Evolutionary conservation across 2,888 invertebrate species (phyloP).

Genomic region (Scaptomyza reducta): DNA sequence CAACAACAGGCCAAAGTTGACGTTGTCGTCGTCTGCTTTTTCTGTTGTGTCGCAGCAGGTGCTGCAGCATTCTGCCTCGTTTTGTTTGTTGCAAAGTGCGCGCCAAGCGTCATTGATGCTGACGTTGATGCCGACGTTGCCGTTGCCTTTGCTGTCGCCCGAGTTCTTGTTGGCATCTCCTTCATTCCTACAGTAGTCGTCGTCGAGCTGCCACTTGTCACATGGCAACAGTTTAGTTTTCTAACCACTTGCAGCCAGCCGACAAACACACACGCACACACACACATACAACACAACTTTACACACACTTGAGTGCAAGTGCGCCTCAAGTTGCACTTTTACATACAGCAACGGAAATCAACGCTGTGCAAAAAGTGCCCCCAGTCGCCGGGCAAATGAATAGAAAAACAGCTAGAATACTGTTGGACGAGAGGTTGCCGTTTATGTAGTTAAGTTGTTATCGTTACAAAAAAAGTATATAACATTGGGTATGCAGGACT

Average conservation of each 20-base stretch:
- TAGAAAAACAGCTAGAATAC: slow-evolving; percentile 45
- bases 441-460: slow-evolving; percentile 66
- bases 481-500: slow-evolving; percentile 25
- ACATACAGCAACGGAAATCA: slow-evolving; percentile 78
- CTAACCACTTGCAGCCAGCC: slow-evolving; percentile 70
- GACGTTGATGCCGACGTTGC: slow-evolving; percentile 58
- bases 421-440: slow-evolving; percentile 15
- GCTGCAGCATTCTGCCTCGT: slow-evolving; percentile 61
- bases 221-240: slow-evolving; percentile 80
- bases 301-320: slow-evolving; percentile 61
- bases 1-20: slow-evolving; percentile 62
- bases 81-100: slow-evolving; percentile 69
- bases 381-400: slow-evolving; percentile 76
- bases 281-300: slow-evolving; percentile 23
- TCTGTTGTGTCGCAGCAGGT: slow-evolving; percentile 61
- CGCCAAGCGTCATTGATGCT: slow-evolving; percentile 74
- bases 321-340: slow-evolving; percentile 79
- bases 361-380: slow-evolving; percentile 71
- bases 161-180: slow-evolving; percentile 38
- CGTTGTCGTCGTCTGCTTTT: slow-evolving; percentile 18
- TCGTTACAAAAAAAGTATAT: not conserved
- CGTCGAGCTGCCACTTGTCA: slow-evolving; percentile 79
- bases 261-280: slow-evolving; percentile 34
- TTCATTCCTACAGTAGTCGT: slow-evolving; percentile 61
- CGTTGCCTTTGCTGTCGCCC: slow-evolving; percentile 20